Base-by-base conservation (phyloP, 1,140 invertebrate genomes). In the Drosophila lacteicornis region DNA sequence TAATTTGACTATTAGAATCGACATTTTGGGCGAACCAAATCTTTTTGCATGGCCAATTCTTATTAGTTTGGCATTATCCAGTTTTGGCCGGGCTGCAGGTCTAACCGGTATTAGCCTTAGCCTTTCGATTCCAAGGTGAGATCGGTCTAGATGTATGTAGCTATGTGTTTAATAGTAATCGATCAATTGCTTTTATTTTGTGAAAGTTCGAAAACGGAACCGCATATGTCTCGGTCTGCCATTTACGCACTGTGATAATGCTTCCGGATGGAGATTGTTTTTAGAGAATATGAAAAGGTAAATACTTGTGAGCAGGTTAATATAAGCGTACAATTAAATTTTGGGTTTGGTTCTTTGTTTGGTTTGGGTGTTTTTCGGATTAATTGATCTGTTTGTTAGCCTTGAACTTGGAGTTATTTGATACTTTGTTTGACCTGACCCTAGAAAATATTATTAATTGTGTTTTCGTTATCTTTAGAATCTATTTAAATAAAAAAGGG, bases 51-150 rank as follows among this genome's bases (percentile, higher is more conserved):
- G 67, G 68, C 68, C 67, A 70, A 46, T 70, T 70, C 67, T 62
- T 62, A 40, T 33, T 46, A 70, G 66, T 25, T 40, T 47, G 68
- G 42, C 15, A 36, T 51, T 73, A 73, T 73, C 67, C 67, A 73
- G 36, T 73, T 68, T 71, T 3, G 69, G 46, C 11, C 33, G 3
- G 33, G 2, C 25, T 22, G 51, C 63, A 53, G 66, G 51, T 58
- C 58, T 60, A 74, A 74, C 70, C 70, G 70, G 70, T 74, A 74
- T 73, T 74, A 74, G 70, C 70, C 70, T 74, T 74, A 74, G 70
- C 70, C 70, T 74, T 73, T 73, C 69, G 67, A 22, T 43, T 50
- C 56, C 69, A 73, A 73, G 69, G 69, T 74, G 67, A 56, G 36
- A 73, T 73, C 43, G 50, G 33, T 30, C 27, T 30, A 30, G 0